A percentile compares a stretch with the other conserved stretches of the same genome.
phyloP scores from a whole-genome alignment of 1,140 invertebrate species.

The Neotoxoptera formosana region DNA sequence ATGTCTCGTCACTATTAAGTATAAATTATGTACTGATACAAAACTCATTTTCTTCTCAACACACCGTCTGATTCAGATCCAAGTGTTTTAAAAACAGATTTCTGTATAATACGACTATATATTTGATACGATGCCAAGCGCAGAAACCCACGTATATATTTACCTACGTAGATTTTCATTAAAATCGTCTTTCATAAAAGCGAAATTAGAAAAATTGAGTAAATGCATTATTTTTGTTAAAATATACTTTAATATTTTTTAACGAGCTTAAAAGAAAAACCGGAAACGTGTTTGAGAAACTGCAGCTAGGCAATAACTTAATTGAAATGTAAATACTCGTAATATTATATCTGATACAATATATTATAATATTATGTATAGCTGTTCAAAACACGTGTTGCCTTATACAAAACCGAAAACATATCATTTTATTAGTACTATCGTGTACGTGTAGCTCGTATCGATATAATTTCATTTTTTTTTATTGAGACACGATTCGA shows the following conservation, averaged over 20 bases:
- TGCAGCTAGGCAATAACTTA: not conserved
- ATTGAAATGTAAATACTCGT: not conserved
- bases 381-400: not conserved
- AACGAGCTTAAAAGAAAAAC: no score
- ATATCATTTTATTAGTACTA: not conserved
- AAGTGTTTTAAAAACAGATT: slow-evolving; percentile 20
- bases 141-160: not conserved
- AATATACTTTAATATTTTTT: no score
- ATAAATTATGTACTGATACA: not conserved
- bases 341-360: not conserved
- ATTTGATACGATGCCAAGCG: not conserved
- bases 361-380: no score
- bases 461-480: not conserved
- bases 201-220: not conserved
- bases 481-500: not conserved
- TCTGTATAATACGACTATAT: not conserved
- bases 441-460: not conserved
- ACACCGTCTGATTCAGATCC: not conserved
- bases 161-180: not conserved
- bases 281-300: no score
- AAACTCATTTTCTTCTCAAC: not conserved
- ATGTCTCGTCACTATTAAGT: not conserved
- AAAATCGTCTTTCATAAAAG: not conserved
- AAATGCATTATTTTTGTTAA: not conserved
- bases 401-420: not conserved